Base-by-base conservation (phyloP, 1,140 invertebrate genomes). In the Hycleus cichorii region DNA sequence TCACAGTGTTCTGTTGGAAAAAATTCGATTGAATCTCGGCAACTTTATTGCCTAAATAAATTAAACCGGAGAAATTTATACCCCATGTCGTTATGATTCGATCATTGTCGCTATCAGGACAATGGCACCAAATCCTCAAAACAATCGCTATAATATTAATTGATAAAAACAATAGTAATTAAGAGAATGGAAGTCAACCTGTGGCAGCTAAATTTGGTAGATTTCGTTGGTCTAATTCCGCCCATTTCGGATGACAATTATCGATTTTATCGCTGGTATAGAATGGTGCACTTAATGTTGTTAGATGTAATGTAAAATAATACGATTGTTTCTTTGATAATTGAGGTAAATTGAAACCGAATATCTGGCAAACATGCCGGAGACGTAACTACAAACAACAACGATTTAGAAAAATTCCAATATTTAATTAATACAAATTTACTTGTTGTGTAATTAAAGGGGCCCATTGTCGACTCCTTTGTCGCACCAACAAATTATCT, bases 191-290 rank as follows among this genome's bases (percentile, higher is more conserved):
- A 18, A 18, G 18, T 18, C 3, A 57, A 61, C 59, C 62, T 59
- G 57, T 59, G 8, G 57, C 39, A 12, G 57, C 12, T n/a, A 57
- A 44, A 49, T 57, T 63, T 38, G 45, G 26, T 27, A 64, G 27
- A 49, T 64, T 55, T n/a, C 47, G 53, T 57, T 7, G 53, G 47
- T 83, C 81, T 53, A 87, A 76, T 72, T 86, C 84, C 53, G 81
- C 80, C 90, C 89, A 93, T 72, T 85, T 85, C 50, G 85, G 87
- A 76, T 88, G 86, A 49, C 76, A 73, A 60, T 83, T 85, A 54
- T 81, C 80, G 56, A 91, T 77, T 64, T 81, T 81, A 72, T 94
- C 91, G 74, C 91, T 95, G 3, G 86, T 91, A 69, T 92, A 95
- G 64, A 95, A 88, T 10, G 90, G 89, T 50, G 88, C 84, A 39